Evolutionary conservation across 1,140 invertebrate genomes (phyloP), one percentile per base, ranked within the genome.

Genomic region (Drosophila suzukii): DNA sequence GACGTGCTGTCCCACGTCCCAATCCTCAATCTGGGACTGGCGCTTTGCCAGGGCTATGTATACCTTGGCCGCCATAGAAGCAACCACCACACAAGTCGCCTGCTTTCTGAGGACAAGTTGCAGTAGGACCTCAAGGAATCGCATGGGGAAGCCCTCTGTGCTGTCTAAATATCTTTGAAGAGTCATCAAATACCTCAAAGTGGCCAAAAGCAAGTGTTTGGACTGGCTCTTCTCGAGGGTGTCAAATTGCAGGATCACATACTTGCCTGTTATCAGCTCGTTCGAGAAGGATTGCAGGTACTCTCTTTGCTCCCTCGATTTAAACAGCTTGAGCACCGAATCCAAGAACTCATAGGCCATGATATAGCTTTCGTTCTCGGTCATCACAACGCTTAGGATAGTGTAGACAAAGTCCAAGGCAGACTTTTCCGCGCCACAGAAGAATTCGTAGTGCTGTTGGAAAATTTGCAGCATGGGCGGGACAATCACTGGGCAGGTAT

Each of bases 391-490:
- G 20, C 8, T 55, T 6, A 88, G 46, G 8, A 55, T 36, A 7
- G n/a, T 62, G 24, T 66, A 73, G 12, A 82, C 51, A 44, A 88
- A 86, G 13, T 41, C 47, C 4, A 86, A 15, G 4, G 75, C 83
- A 7, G 63, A 62, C 0, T 44, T 65, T 24, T 61, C 39, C 6
- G 17, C 13, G 3, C 61, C 78, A 20, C 20, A 20, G 20, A 20
- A 20, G 20, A 20, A 20, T 20, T 20, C 20, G 24, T 34, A 79
- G 32, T 86, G 41, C 15, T 60, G 27, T 0, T 24, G 10, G 11
- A 86, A 82, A 1, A 88, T 78, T 2, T 63, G 50, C 32, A 86
- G 44, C 83, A 86, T 88, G 11, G 78, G 66, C 4, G 34, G 10
- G 11, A 88, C 30, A 12, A 86, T 49, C 15, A 2, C 54, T 8